Percentiles rank a stretch among this genome's conserved stretches.
Evolutionary conservation across 2,113 vertebrate genomes (phyloP).

Genomic region (Lanius collurio): DNA sequence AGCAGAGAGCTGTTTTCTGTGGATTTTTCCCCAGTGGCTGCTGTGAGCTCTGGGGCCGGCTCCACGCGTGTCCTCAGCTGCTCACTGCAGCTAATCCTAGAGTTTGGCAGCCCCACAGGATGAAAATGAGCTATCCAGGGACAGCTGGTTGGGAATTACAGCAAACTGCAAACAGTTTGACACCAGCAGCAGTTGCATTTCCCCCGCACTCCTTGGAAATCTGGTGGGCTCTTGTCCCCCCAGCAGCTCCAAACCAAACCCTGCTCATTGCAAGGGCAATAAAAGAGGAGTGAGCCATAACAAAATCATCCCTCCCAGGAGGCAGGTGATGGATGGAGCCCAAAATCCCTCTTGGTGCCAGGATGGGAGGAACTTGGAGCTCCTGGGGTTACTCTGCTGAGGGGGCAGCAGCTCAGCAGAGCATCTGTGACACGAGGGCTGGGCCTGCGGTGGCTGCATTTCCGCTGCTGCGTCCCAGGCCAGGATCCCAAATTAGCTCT

Average conservation of each 20-base stretch:
- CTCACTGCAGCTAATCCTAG: neutral
- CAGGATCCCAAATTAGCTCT: neutral
- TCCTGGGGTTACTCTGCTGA: neutral
- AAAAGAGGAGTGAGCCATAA: neutral
- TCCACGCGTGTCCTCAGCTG: neutral
- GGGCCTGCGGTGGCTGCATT: neutral
- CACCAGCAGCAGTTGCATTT: neutral
- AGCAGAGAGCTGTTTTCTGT: neutral
- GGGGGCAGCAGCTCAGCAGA: neutral
- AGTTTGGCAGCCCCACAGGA: neutral
- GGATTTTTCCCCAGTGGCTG: neutral
- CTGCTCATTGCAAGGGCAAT: neutral
- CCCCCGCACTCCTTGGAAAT: neutral
- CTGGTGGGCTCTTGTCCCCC: neutral
- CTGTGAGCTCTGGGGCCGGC: rapidly evolving
- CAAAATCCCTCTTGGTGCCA: rapidly evolving
- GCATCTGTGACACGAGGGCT: neutral
- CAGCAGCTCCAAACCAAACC: neutral
- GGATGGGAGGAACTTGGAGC: neutral
- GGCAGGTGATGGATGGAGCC: neutral
- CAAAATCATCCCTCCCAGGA: neutral
- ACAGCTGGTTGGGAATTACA: conserved; percentile 34
- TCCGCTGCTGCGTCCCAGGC: neutral
- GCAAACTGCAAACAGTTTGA: conserved; percentile 18
- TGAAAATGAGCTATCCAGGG: conserved; percentile 17